These are phyloP conservation scores for Rhingia rostrata DNA, from an alignment of 2,888 invertebrate species.

Conservation along the genomic window DNA sequence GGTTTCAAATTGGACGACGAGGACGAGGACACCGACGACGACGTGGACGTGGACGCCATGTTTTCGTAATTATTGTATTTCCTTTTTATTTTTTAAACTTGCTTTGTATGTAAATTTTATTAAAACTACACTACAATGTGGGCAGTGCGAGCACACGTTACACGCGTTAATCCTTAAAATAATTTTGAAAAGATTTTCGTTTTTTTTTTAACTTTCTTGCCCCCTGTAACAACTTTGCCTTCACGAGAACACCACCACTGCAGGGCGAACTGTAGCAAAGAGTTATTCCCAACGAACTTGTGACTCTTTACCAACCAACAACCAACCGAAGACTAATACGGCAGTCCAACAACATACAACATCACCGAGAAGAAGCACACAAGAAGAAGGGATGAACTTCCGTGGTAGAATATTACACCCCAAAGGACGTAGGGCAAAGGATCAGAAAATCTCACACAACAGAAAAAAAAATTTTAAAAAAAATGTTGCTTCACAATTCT, in stretches of 20 bases:
- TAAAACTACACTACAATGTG: slow-evolving; percentile 49
- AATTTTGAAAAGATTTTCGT: slow-evolving; percentile 9
- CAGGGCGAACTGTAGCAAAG: slow-evolving; percentile 69
- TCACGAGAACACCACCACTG: slow-evolving; percentile 66
- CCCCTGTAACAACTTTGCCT: slow-evolving; percentile 63
- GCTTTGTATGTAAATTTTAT: slow-evolving; percentile 37
- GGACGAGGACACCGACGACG: slow-evolving; percentile 63
- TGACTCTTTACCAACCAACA: slow-evolving; percentile 72
- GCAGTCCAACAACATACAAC: slow-evolving; percentile 62
- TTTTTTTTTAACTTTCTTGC: slow-evolving; percentile 32
- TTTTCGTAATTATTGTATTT: slow-evolving; percentile 64
- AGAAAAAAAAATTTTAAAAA: slow-evolving; percentile 18
- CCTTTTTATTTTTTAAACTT: slow-evolving; percentile 14
- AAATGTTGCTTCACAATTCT: slow-evolving; percentile 3
- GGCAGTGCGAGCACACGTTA: slow-evolving; percentile 48
- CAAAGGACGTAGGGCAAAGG: slow-evolving; percentile 60
- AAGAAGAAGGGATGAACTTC: slow-evolving; percentile 67
- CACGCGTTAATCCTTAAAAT: slow-evolving; percentile 37
- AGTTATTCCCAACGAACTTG: slow-evolving; percentile 67
- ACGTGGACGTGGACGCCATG: slow-evolving; percentile 71
- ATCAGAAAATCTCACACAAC: slow-evolving; percentile 38
- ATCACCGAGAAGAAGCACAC: slow-evolving; percentile 62
- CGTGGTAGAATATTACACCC: slow-evolving; percentile 49
- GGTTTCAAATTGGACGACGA: slow-evolving; percentile 66
- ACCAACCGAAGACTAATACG: slow-evolving; percentile 71